These are phyloP conservation scores for Telenomus remus DNA, from an alignment of 1,140 invertebrate species.

Conservation along the genomic window DNA sequence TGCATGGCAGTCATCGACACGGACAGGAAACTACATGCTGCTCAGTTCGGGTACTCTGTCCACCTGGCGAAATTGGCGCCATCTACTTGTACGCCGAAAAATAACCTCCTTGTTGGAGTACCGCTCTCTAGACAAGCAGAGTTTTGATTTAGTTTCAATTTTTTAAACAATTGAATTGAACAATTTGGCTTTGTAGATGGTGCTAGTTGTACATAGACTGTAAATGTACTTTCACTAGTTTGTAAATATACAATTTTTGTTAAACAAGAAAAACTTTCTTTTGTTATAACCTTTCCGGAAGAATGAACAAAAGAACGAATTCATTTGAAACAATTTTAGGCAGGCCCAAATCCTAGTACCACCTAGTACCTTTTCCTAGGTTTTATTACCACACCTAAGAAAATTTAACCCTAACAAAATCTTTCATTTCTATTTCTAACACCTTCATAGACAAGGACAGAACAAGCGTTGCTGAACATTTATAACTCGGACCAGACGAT, in stretches of 20 bases:
- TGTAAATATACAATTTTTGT: too few species aligned
- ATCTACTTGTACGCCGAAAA: conserved; percentile 91
- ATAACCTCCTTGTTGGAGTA: conserved; percentile 91
- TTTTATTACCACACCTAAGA: background rate
- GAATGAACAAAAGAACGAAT: too few species aligned
- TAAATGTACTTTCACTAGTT: background rate
- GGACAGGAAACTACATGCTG: conserved; percentile 85
- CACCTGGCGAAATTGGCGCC: conserved; percentile 85
- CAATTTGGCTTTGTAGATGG: background rate
- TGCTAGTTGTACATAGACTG: background rate
- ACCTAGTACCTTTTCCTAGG: too few species aligned
- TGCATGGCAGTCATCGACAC: conserved; percentile 94
- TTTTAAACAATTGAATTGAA: too few species aligned
- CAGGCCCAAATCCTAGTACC: too few species aligned
- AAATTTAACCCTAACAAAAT: background rate
- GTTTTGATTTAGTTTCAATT: background rate
- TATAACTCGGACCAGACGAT: background rate
- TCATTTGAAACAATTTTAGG: too few species aligned
- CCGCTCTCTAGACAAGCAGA: conserved; percentile 35
- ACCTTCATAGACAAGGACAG: background rate
- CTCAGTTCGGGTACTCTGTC: conserved; percentile 85
- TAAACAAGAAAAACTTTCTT: too few species aligned
- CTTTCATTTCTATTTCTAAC: background rate
- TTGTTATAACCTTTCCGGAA: too few species aligned
- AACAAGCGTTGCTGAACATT: background rate